Percentiles rank a stretch among this genome's conserved stretches.
Evolutionary conservation across 2,113 vertebrate genomes (phyloP).

Genomic region (Python bivittatus): DNA sequence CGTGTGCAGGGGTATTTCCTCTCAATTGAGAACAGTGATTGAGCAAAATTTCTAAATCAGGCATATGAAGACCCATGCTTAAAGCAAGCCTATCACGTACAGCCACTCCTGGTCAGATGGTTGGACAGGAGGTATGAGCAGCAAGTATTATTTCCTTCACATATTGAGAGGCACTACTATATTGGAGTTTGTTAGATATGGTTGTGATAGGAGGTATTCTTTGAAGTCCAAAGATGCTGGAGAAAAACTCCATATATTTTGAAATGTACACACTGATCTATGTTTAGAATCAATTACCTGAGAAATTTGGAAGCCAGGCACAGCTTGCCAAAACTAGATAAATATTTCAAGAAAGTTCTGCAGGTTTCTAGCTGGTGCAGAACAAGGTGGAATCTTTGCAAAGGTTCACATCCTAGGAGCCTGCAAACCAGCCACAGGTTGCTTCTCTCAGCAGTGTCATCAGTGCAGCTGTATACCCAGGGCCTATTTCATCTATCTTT

Average conservation of each 20-base stretch:
- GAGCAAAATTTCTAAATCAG: background rate
- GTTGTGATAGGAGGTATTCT: background rate
- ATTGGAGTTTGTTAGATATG: background rate
- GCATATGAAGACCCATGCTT: background rate
- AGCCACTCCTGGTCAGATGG: background rate
- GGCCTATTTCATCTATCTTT: background rate
- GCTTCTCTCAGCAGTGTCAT: background rate
- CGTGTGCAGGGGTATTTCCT: background rate
- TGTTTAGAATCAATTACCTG: background rate
- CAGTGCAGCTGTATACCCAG: background rate
- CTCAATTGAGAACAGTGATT: background rate
- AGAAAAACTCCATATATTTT: background rate
- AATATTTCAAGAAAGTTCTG: background rate
- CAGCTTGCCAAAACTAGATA: background rate
- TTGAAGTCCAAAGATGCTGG: background rate
- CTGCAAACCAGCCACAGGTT: background rate
- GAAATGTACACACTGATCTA: background rate
- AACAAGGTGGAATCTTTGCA: background rate
- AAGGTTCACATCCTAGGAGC: background rate
- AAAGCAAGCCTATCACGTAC: background rate
- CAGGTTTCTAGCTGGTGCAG: background rate
- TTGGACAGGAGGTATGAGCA: background rate
- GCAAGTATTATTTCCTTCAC: background rate
- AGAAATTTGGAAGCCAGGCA: background rate
- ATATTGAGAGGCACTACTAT: background rate